These are phyloP conservation scores for Aselliscus stoliczkanus DNA, from an alignment of 2,797 vertebrate species.

Conservation along the genomic window DNA sequence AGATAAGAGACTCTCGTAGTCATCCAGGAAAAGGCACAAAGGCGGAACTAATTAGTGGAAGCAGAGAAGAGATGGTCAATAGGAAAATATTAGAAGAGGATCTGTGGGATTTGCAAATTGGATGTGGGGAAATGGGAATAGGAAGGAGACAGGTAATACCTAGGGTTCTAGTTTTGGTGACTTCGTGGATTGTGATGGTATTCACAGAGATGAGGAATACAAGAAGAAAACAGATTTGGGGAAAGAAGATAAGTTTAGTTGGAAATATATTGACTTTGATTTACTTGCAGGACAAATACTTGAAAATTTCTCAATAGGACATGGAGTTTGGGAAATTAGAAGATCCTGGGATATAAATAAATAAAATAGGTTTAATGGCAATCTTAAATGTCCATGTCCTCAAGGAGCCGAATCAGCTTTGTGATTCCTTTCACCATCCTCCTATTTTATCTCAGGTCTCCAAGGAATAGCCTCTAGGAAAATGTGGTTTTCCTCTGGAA, in stretches of 20 bases:
- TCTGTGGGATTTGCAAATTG: background rate
- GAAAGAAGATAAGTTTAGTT: background rate
- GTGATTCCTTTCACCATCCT: background rate
- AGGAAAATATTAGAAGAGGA: background rate
- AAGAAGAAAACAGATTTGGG: background rate
- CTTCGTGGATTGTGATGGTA: background rate
- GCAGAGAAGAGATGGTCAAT: background rate
- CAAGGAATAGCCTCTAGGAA: background rate
- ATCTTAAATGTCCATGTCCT: background rate
- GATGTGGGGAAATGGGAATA: background rate
- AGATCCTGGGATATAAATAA: background rate
- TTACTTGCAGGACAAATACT: background rate
- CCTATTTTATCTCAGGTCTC: background rate
- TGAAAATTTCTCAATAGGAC: background rate
- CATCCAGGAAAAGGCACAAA: background rate
- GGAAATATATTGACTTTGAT: background rate
- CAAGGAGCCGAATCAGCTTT: background rate
- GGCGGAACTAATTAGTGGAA: background rate
- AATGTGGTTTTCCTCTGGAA: background rate
- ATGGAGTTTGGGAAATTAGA: background rate
- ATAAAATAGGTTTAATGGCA: background rate
- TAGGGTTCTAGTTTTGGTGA: background rate
- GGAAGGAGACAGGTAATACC: background rate
- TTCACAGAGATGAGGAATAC: background rate
- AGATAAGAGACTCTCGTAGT: background rate